phyloP scores from a whole-genome alignment of 2,797 vertebrate genomes.

The Carapus acus region DNA sequence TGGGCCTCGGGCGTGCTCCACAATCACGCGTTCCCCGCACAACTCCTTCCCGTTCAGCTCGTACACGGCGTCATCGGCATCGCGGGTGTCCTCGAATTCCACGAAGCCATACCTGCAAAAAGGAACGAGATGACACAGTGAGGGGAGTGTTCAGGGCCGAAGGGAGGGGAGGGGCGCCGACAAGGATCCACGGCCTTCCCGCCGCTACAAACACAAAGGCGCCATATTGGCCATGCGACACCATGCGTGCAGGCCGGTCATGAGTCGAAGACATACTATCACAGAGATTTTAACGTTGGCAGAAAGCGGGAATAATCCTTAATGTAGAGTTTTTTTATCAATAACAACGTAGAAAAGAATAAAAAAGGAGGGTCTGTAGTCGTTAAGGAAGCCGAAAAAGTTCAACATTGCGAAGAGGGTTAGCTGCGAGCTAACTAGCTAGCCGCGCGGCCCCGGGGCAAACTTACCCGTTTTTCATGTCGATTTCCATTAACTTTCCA shows the following conservation, averaged over 20 bases:
- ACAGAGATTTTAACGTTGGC: too few relatives aligned
- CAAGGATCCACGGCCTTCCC: conserved; percentile 11
- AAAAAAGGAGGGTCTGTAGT: neutral
- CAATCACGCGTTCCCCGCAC: conserved; percentile 88
- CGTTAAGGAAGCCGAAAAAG: too few relatives aligned
- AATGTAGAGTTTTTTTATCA: too few relatives aligned
- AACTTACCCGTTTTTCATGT: conserved; percentile 90
- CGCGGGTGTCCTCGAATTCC: conserved; percentile 90
- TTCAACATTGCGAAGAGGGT: too few relatives aligned
- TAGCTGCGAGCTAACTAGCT: neutral
- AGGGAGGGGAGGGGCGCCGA: neutral
- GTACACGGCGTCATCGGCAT: conserved; percentile 89
- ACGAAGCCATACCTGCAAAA: conserved; percentile 83
- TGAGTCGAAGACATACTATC: neutral
- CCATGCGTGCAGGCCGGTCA: neutral
- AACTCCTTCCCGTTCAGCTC: conserved; percentile 90
- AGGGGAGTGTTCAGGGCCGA: neutral
- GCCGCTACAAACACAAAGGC: conserved; percentile 39
- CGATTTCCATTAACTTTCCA: conserved; percentile 88
- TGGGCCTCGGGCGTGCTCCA: conserved; percentile 87
- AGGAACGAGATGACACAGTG: neutral
- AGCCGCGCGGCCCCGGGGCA: neutral
- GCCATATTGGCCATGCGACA: conserved; percentile 68
- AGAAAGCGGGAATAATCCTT: too few relatives aligned
- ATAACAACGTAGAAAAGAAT: too few relatives aligned